Evolutionary conservation across 2,888 invertebrate species (phyloP).

Genomic region (Pristionchus arcanus): DNA sequence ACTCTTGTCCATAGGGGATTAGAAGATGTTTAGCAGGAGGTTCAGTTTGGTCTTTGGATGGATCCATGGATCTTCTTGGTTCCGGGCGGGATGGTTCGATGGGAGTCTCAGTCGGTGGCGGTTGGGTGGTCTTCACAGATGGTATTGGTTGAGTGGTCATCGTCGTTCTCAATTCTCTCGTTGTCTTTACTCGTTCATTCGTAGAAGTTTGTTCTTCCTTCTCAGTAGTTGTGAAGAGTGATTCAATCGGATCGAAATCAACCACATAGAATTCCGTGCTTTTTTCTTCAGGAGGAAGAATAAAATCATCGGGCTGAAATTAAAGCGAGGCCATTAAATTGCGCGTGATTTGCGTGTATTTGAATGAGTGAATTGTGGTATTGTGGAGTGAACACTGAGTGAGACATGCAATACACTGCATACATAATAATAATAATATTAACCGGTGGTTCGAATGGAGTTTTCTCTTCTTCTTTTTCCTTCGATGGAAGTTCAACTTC

Average conservation of each 20-base stretch:
- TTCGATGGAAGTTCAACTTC: background rate
- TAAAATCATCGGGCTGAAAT: slow-evolving; percentile 49
- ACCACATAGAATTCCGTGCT: slow-evolving; percentile 25
- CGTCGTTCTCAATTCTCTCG: background rate
- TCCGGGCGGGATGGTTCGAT: background rate
- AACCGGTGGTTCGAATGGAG: slow-evolving; percentile 26
- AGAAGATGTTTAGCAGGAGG: background rate
- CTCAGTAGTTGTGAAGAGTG: background rate
- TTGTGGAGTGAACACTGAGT: slow-evolving; percentile 26
- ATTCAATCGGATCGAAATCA: slow-evolving; percentile 39
- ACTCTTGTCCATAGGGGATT: background rate
- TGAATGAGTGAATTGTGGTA: slow-evolving; percentile 19
- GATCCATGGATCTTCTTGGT: background rate
- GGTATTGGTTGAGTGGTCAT: background rate
- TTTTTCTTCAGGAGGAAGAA: slow-evolving; percentile 32
- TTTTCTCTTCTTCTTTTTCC: background rate
- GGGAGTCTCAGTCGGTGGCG: background rate
- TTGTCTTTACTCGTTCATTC: background rate
- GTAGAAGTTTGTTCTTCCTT: background rate
- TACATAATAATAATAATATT: background rate
- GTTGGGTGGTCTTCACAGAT: background rate
- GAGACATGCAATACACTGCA: background rate
- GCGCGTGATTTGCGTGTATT: background rate
- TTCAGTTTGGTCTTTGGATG: background rate
- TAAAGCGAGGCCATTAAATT: background rate